Base-by-base conservation (phyloP, 2,113 vertebrate genomes). In the Spea bombifrons region DNA sequence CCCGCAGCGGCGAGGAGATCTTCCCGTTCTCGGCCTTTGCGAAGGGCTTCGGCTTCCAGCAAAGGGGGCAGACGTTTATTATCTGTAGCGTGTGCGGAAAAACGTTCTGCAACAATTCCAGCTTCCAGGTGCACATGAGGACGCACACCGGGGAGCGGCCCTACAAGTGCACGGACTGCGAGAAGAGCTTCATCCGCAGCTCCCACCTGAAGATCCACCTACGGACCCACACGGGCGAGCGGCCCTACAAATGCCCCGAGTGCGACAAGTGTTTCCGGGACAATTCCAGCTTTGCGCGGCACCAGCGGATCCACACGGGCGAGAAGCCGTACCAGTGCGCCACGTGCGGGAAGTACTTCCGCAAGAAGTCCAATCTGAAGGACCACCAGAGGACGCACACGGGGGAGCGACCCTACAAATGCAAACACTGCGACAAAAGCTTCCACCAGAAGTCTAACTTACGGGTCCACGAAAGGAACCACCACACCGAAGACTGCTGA, bases 231-330 rank as follows among this genome's bases (percentile, higher is more conserved):
- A 75, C 71, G 3, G 81, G 81, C 2, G 81, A 82, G 65, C 6
- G 65, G 5, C 75, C 75, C 6, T 82, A 82, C 71, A 45, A 75
- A 12, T 82, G 81, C 44, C 3, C 53, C 0, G 16, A 64, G 53
- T 82, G 81, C 3, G 81, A 77, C 10, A 82, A 82, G 53, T 68
- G 70, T 43, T 82, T 82, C 75, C 64, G 75, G 7, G 69, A 78
- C 55, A 73, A 78, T 30, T 77, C 75, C 47, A 59, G 69, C 75
- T 77, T 82, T 8, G 72, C 65, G 17, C 70, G 71, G 1, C 81
- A 82, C 57, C 81, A 78, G 75, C 65, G 71, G 5, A 74, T 82
- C 8, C 83, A 84, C 75, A 84, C 81, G 0, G 83, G 83, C 3
- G 83, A 82, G 78, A 82, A 80, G n/a, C 81, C 81, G 7, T 81